Evolutionary conservation across 1,140 invertebrate species (phyloP).

Genomic region (Drosophila oshimai): DNA sequence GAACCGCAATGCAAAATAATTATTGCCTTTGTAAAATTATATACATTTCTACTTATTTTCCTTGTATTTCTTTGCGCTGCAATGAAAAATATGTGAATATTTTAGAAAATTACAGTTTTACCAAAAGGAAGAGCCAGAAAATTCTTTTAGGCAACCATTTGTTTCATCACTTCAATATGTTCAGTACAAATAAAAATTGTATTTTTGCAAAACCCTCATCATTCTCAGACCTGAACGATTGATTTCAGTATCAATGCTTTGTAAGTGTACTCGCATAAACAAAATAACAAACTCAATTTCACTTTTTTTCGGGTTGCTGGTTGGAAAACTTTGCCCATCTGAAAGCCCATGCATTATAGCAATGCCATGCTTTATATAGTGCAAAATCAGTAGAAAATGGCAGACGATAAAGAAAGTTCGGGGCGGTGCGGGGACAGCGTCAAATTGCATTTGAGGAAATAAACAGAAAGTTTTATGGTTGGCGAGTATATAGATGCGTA

Average conservation of each 20-base stretch:
- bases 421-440: slow-evolving; percentile 42
- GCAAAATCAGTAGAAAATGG: slow-evolving; percentile 78
- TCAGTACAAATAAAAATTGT: not conserved
- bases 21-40: no score
- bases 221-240: slow-evolving; percentile 8
- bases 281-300: slow-evolving; percentile 74
- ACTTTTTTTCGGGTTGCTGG: slow-evolving; percentile 53
- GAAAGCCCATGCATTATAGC: slow-evolving; percentile 59
- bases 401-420: slow-evolving; percentile 73
- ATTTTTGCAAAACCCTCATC: not conserved
- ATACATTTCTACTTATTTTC: no score
- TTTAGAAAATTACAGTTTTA: not conserved
- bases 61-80: no score
- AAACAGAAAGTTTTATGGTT: slow-evolving; percentile 76
- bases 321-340: slow-evolving; percentile 49
- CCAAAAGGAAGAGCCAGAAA: not conserved
- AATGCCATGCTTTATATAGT: slow-evolving; percentile 79
- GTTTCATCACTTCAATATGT: slow-evolving; percentile 5
- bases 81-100: no score
- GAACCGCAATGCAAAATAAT: no score
- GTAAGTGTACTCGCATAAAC: slow-evolving; percentile 46
- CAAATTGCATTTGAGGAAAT: slow-evolving; percentile 81
- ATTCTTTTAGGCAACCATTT: not conserved
- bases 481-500: slow-evolving; percentile 40
- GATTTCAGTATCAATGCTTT: slow-evolving; percentile 17